Evolutionary conservation across 2,888 invertebrate species (phyloP).

Genomic region (Drosophila villosipedis): DNA sequence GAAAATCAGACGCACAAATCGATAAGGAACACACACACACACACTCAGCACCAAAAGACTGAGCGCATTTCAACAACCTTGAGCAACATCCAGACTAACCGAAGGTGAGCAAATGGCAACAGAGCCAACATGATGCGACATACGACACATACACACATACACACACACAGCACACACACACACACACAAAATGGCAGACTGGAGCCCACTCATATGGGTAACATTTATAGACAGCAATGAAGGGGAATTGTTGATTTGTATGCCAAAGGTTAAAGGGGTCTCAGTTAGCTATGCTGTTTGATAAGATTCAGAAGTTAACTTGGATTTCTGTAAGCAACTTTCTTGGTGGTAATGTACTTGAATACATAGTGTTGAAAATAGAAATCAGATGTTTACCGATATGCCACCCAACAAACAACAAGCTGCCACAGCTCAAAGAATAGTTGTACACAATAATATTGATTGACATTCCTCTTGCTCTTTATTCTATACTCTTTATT

Average conservation of each 20-base stretch:
- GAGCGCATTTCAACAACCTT: slow-evolving; percentile 42
- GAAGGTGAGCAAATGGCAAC: slow-evolving; percentile 41
- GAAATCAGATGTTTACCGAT: neutral
- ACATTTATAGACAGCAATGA: slow-evolving; percentile 37
- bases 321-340: slow-evolving; percentile 34
- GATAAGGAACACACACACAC: slow-evolving; percentile 18
- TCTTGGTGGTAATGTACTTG: neutral
- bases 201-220: slow-evolving; percentile 8
- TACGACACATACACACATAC: slow-evolving; percentile 2
- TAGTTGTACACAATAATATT: neutral
- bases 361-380: neutral
- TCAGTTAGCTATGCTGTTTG: slow-evolving; percentile 43
- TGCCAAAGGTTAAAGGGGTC: slow-evolving; percentile 48
- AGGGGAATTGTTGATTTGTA: slow-evolving; percentile 54
- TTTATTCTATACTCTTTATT: neutral
- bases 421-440: neutral
- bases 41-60: neutral
- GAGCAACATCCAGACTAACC: slow-evolving; percentile 32
- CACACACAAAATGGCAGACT: neutral
- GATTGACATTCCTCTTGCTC: neutral
- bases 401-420: no score
- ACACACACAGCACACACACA: neutral
- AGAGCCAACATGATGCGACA: slow-evolving; percentile 10
- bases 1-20: slow-evolving; percentile 43
- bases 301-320: neutral